Conservation (phyloP, 2,888 invertebrate genomes). For the Crocallis elinguaria region DNA sequence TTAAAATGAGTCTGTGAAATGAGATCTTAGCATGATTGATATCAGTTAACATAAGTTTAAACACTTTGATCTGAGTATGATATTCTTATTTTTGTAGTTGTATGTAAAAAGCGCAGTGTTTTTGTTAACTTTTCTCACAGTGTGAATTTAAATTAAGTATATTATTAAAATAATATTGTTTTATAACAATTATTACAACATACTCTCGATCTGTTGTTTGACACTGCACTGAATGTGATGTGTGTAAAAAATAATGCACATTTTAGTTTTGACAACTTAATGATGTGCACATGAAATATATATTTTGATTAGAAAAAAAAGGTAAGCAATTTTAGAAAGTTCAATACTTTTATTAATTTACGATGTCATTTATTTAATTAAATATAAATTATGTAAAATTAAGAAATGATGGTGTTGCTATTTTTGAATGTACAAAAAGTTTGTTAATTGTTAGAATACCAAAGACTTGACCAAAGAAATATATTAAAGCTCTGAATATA, state of each 20-base stretch:
- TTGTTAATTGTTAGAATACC: slow-evolving; percentile 26
- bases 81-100: too few species aligned
- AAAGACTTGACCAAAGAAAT: slow-evolving; percentile 25
- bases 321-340: slow-evolving; percentile 6
- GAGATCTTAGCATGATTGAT: too few species aligned
- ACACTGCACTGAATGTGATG: background rate
- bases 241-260: slow-evolving; percentile 3
- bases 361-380: background rate
- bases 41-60: background rate
- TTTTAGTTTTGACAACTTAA: background rate
- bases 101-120: too few species aligned
- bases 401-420: slow-evolving; percentile 25
- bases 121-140: too few species aligned
- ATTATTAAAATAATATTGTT: too few species aligned
- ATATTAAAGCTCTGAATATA: slow-evolving; percentile 46
- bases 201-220: too few species aligned
- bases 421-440: slow-evolving; percentile 29
- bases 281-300: slow-evolving; percentile 7
- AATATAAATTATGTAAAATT: background rate
- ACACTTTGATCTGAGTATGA: background rate
- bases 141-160: background rate
- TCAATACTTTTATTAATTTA: slow-evolving; percentile 11
- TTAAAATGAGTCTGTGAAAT: too few species aligned
- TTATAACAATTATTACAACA: too few species aligned
- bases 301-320: background rate